A percentile compares a stretch with the other conserved stretches of the same genome.
Conservation (phyloP, 2,797 vertebrate species). For the Phoeniculus purpureus region DNA sequence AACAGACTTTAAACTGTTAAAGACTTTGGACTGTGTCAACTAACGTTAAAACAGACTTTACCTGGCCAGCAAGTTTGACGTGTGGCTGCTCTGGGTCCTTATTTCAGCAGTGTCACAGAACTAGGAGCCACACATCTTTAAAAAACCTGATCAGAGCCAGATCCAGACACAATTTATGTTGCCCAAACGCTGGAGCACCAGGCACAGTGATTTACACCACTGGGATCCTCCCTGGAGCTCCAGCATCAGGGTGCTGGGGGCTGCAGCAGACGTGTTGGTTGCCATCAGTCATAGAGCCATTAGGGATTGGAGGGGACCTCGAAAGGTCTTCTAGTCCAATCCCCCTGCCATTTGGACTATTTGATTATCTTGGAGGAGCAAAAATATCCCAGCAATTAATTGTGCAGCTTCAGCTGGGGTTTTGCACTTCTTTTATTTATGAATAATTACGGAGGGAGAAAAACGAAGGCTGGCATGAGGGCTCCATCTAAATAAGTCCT, state of each 20-base stretch:
- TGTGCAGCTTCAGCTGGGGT: background rate
- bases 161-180: background rate
- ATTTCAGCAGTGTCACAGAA: background rate
- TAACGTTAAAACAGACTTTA: background rate
- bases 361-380: background rate
- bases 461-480: background rate
- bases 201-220: rapidly evolving
- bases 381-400: background rate
- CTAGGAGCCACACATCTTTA: background rate
- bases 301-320: too few species aligned
- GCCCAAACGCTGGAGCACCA: background rate
- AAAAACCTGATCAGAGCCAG: background rate
- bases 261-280: background rate
- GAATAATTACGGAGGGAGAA: background rate
- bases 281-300: background rate
- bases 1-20: too few species aligned
- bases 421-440: slow-evolving; percentile 44
- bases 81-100: background rate
- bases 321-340: too few species aligned
- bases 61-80: background rate
- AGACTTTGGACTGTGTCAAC: too few species aligned
- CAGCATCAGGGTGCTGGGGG: background rate
- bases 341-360: background rate
- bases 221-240: background rate
- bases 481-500: slow-evolving; percentile 35